Conservation (phyloP, 2,797 vertebrate species). For the Pseudochirops corinnae region DNA sequence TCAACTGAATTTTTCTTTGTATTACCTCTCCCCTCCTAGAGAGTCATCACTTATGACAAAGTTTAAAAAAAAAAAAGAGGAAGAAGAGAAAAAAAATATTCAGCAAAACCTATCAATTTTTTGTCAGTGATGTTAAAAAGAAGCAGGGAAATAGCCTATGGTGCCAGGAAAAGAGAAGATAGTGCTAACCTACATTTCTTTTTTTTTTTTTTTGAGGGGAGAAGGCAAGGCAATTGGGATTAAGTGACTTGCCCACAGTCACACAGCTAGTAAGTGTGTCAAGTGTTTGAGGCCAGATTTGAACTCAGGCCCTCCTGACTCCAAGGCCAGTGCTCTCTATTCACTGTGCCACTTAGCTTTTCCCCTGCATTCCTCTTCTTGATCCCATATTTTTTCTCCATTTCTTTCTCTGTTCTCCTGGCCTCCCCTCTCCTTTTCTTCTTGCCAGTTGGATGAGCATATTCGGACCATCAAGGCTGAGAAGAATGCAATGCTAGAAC, state of each 20-base stretch:
- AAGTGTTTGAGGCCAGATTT: too few species aligned
- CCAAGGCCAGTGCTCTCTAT: too few species aligned
- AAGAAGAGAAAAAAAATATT: background rate
- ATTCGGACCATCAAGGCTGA: background rate
- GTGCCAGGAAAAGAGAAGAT: background rate
- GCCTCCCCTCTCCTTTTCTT: background rate
- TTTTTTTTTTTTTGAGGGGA: background rate
- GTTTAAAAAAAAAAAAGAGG: background rate
- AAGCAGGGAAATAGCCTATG: background rate
- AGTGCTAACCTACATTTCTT: background rate
- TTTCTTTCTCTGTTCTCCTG: background rate
- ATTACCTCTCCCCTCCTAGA: background rate
- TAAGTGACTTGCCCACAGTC: too few species aligned
- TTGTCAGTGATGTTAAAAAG: background rate
- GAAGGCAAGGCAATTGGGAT: too few species aligned
- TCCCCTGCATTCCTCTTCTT: background rate
- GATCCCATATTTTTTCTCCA: background rate
- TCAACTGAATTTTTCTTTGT: background rate
- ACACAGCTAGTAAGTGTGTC: too few species aligned
- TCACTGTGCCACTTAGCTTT: too few species aligned
- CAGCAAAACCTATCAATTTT: background rate
- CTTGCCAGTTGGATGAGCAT: conserved; percentile 12
- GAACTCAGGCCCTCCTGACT: too few species aligned
- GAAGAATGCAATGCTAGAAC: conserved; percentile 11
- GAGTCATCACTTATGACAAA: too few species aligned